These are phyloP conservation scores for Drosophila demipolita DNA, from an alignment of 2,888 invertebrate genomes.

Conservation along the genomic window DNA sequence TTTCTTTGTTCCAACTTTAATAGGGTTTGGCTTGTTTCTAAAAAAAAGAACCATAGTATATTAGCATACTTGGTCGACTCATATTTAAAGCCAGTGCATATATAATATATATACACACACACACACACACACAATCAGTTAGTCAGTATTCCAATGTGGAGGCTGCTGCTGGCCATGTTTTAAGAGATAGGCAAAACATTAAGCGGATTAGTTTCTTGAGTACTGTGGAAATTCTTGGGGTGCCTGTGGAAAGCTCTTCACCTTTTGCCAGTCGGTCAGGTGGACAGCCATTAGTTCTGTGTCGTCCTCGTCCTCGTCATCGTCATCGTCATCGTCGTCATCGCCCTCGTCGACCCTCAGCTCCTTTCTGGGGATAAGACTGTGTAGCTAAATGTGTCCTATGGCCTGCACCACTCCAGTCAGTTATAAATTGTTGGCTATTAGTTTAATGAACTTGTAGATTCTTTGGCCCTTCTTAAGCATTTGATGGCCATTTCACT, in stretches of 20 bases:
- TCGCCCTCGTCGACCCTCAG: conserved; percentile 9
- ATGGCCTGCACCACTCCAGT: conserved; percentile 24
- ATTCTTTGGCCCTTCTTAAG: conserved; percentile 53
- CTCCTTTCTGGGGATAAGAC: conserved; percentile 2
- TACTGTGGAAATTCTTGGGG: conserved; percentile 22
- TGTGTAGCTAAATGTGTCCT: conserved; percentile 14
- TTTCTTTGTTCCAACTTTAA: conserved; percentile 27
- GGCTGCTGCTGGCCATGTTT: conserved; percentile 58
- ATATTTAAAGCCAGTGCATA: conserved; percentile 43
- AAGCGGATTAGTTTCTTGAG: conserved; percentile 73
- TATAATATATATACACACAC: background rate
- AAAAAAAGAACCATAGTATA: conserved; percentile 28
- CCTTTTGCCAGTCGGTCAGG: conserved; percentile 29
- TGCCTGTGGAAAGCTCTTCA: conserved; percentile 15
- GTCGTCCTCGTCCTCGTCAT: conserved; percentile 19
- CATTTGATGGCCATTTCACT: conserved; percentile 48
- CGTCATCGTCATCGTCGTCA: background rate
- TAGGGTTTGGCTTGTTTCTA: conserved; percentile 11
- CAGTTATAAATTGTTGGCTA: conserved; percentile 79
- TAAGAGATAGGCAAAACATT: conserved; percentile 74
- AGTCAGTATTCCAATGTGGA: conserved; percentile 16
- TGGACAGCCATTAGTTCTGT: conserved; percentile 49
- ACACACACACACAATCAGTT: conserved; percentile 10
- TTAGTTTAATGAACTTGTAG: conserved; percentile 79
- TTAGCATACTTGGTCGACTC: conserved; percentile 25